Evolutionary conservation across 2,113 vertebrate genomes (phyloP), one percentile per base, ranked within the genome.

Genomic region (Megaptera novaeangliae): DNA sequence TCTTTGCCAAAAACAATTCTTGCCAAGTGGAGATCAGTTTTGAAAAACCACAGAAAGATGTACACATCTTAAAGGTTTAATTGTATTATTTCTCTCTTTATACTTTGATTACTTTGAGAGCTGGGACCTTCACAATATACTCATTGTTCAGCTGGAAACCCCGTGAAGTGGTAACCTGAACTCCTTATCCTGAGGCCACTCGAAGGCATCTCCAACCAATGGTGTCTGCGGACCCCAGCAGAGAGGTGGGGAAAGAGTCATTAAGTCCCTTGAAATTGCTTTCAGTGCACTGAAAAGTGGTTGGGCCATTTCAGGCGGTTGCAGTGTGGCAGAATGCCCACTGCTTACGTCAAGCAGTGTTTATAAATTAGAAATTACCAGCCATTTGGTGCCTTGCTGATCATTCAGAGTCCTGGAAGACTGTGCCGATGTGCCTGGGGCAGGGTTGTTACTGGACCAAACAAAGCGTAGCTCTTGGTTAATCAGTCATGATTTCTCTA

Each of bases 331-430:
- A 94, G 63, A 81, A 34, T 95, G 97, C 98, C 97, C 87, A 41
- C 69, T 97, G 69, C 90, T 90, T 97, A 96, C 87, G 52, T 98
- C 97, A 97, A 98, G 96, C 96, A 90, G 97, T 98, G 98, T 98
- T 98, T 98, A 98, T 98, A 98, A 98, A 98, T 98, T 97, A 97
- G 98, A 98, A 98, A 98, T 98, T 97, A 97, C 96, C 92, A 98
- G 97, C 94, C 96, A 98, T 97, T 98, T 92, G 98, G 72, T 93
- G 97, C 94, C 74, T 97, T 86, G 95, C 95, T 96, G 97, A 97
- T 97, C 96, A 94, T 84, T 97, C 95, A 75, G 87, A 96, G 78
- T 96, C 97, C 95, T 97, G 92, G 96, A 97, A 96, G 94, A 96
- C 92, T 90, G 52, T 75, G 71, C 87, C 12, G 44, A 95, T 2